Percentiles rank a stretch among this genome's conserved stretches.
Evolutionary conservation across 2,113 vertebrate genomes (phyloP).

Genomic region (Nicator chloris): DNA sequence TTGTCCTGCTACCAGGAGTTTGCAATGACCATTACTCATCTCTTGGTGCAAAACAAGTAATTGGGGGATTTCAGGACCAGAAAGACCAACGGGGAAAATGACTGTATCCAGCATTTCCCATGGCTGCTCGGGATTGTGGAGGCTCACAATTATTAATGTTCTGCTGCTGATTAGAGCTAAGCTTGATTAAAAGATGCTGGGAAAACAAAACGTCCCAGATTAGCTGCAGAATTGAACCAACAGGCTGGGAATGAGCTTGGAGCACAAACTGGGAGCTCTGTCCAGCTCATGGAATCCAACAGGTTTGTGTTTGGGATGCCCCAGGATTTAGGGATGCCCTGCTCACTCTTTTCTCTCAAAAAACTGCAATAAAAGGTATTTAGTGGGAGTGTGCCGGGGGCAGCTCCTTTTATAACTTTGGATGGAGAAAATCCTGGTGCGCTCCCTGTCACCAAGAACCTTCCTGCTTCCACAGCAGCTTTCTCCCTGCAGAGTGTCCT

Average conservation of each 20-base stretch:
- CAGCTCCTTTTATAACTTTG: neutral
- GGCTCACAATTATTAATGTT: neutral
- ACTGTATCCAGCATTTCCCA: neutral
- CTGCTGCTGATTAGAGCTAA: neutral
- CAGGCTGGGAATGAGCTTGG: fast-evolving
- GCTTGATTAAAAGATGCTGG: neutral
- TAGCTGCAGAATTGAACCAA: neutral
- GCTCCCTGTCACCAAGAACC: neutral
- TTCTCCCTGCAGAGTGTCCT: neutral
- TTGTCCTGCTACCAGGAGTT: neutral
- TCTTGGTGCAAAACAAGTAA: neutral
- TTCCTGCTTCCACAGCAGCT: neutral
- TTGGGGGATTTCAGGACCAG: neutral
- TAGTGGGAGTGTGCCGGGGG: fast-evolving
- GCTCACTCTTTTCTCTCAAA: fast-evolving
- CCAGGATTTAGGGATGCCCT: neutral
- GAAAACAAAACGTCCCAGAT: neutral
- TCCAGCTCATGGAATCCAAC: neutral
- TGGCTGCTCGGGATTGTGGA: neutral
- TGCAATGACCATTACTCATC: neutral
- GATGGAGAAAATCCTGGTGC: neutral
- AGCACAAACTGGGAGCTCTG: neutral
- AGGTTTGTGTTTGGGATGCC: neutral
- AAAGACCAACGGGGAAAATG: neutral
- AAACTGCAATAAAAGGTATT: neutral